Evolutionary conservation across 2,888 invertebrate genomes (phyloP), one percentile per base, ranked within the genome.

Genomic region (Tortricodes alternella): DNA sequence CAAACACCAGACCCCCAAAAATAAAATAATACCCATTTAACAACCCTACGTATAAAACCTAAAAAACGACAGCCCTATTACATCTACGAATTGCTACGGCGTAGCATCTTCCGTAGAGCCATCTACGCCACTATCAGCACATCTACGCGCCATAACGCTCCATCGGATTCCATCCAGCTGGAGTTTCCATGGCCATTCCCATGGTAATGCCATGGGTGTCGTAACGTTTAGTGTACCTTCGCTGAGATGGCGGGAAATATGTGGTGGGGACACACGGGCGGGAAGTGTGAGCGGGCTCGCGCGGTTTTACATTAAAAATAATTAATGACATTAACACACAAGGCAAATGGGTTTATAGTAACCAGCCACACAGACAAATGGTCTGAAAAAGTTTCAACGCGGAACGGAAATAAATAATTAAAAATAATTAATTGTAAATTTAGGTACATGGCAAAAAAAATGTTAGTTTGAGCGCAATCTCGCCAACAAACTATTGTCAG

Each of bases 101-200:
- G 55, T 55, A 55, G 55, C 48, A 15, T 35, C 35, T 44, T 37
- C 48, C n/a, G 53, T 53, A 53, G 55, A 39, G 34, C 44, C 16
- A 21, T 21, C 23, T 39, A 34, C 46, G 29, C 21, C 49, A 29
- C 49, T 53, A 48, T 55, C 55, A 23, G 24, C 16, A 2, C 46
- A 55, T 53, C 53, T 53, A 53, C 46, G 53, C 11, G 34, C 16
- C 43, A 32, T 34, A 46, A 46, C 56, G 49, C 46, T 46, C 43
- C 24, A 29, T 43, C 46, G 18, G 18, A 34, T 34, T 21, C 46
- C 32, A 53, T 53, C 39, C 24, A 39, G 19, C 46, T 24, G 15
- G 41, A 39, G 53, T 52, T 52, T 35, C 35, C 23, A 24, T 32
- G 44, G 18, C 38, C 37, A 32, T 46, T 46, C 18, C 53, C 38